phyloP scores from a whole-genome alignment of 1,140 invertebrate species.

The Pseudachorutes palmiensis region DNA sequence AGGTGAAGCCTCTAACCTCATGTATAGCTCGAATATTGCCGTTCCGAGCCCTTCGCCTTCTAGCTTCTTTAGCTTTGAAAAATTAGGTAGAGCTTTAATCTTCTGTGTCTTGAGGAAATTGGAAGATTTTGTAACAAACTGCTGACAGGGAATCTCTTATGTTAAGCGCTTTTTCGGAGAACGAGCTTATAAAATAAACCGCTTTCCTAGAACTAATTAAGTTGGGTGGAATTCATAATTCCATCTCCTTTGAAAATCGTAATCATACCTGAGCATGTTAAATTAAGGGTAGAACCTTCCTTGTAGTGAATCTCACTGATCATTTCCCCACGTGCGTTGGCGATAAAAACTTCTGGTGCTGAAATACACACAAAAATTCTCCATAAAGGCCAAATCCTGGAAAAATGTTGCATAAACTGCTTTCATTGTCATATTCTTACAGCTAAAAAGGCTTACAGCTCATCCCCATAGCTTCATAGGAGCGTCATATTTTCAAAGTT shows the following conservation, averaged over 20 bases:
- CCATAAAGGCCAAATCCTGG: not conserved
- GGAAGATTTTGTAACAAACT: not conserved
- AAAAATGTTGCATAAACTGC: not conserved
- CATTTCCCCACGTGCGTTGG: slow-evolving; percentile 32
- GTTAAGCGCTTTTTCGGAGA: not conserved
- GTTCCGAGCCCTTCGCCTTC: not conserved
- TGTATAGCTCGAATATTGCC: too few relatives aligned
- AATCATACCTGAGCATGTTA: slow-evolving; percentile 31
- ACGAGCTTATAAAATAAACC: not conserved
- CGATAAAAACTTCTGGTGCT: slow-evolving; percentile 38
- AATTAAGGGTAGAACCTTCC: slow-evolving; percentile 36
- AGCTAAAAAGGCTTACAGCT: too few relatives aligned
- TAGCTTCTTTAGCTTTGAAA: not conserved
- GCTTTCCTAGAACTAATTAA: not conserved
- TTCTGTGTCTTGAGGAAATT: not conserved
- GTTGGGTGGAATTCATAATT: not conserved
- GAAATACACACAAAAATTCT: not conserved
- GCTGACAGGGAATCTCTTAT: too few relatives aligned
- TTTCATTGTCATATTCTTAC: not conserved
- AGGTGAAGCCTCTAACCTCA: not conserved
- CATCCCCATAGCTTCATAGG: not conserved
- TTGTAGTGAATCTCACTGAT: slow-evolving; percentile 36
- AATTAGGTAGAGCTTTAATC: not conserved
- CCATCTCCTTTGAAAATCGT: not conserved
- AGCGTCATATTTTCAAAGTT: not conserved